Base-by-base conservation (phyloP, 2,113 vertebrate genomes). In the Myiozetetes cayanensis region DNA sequence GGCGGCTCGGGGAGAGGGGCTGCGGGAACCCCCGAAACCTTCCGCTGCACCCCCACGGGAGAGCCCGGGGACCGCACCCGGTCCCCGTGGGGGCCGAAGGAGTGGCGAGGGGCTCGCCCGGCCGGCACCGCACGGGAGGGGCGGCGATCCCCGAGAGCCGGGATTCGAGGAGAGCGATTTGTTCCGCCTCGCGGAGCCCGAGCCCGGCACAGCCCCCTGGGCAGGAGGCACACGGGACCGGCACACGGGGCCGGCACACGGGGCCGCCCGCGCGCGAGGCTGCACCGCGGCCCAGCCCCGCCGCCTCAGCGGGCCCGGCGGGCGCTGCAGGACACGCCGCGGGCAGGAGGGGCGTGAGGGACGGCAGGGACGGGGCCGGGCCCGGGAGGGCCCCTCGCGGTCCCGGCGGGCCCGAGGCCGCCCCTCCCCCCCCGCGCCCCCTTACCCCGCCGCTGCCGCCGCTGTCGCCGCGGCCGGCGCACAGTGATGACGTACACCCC, bases 401-500 rank as follows among this genome's bases (percentile, higher is more conserved):
- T 25, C 28, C 52, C 52, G 22, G 9, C 31, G 7, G 4, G 5
- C 25, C 39, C 33, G 4, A 1, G 1, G 12, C 50, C 59, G 1
- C 14, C 27, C 35, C 53, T 31, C 35, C 14, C 6, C 31, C 31
- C 41, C 3, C 25, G 10, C 35, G 5, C 39, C 77, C 41, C 71
- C 49, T 44, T 81, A 75, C 84, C 90, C 56, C 33, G 30, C 59
- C 23, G 74, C 74, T 9, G 35, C 56, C 44, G 27, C 80, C 50
- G 35, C 25, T 19, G 14, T 8, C 8, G 58, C 68, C 41, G 52
- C 15, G 5, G 41, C 39, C 49, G 74, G 74, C 87, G 74, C 87
- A 2, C 1, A 6, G 0, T 50, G 87, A 93, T 94, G 90, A 73
- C 39, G 75, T 3, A 7, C 1, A 2, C 3, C 11, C 3, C 1